Percentiles rank a stretch among this genome's conserved stretches.
phyloP scores from a whole-genome alignment of 2,888 invertebrate species.

The Tridacna crocea region DNA sequence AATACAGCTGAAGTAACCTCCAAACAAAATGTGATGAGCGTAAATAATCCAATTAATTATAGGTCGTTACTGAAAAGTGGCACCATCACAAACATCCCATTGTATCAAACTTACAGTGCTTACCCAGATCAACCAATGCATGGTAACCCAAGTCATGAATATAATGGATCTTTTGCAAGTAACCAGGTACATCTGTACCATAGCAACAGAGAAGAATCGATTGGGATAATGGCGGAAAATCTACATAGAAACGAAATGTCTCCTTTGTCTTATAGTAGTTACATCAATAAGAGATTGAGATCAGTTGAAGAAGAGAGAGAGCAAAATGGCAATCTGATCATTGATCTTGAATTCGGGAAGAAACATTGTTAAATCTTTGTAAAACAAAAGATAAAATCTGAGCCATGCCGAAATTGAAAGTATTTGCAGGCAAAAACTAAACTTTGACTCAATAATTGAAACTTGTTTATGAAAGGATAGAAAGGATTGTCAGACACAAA shows the following conservation, averaged over 20 bases:
- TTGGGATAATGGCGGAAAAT: slow-evolving; percentile 10
- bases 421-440: too few species aligned
- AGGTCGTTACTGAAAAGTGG: slow-evolving; percentile 8
- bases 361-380: slow-evolving; percentile 2
- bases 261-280: neutral
- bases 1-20: neutral
- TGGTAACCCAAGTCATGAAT: slow-evolving; percentile 6
- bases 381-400: neutral
- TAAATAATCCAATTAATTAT: neutral
- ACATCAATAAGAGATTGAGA: neutral
- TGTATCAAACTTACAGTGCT: slow-evolving; percentile 10
- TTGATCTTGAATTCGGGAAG: slow-evolving; percentile 19
- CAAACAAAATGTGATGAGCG: neutral
- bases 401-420: too few species aligned
- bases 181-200: slow-evolving; percentile 1
- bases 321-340: slow-evolving; percentile 1
- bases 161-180: neutral
- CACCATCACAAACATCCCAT: neutral
- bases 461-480: too few species aligned
- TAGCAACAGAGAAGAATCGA: neutral
- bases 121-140: slow-evolving; percentile 15
- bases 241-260: neutral
- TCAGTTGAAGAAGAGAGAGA: neutral
- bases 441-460: too few species aligned
- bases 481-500: too few species aligned